Base-by-base conservation (phyloP, 2,888 invertebrate genomes). In the Phalera bucephala region DNA sequence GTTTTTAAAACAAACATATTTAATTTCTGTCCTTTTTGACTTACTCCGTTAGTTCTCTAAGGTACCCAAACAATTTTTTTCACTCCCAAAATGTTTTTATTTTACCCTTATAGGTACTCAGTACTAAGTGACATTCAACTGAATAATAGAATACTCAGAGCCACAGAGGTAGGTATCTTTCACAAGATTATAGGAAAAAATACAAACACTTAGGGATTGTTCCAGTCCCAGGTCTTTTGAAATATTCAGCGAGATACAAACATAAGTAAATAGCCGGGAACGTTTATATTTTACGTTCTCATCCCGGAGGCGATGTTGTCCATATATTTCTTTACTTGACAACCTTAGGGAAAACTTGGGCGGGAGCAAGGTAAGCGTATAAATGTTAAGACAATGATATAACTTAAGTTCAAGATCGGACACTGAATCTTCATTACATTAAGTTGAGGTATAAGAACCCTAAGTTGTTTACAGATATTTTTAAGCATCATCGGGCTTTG, bases 331-430 rank as follows among this genome's bases (percentile, higher is more conserved):
- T 27, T 15, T 40, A 36, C 27, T 44, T 48, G 49, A 40, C 50
- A 57, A 47, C 54, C 63, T 46, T 42, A 30, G 62, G 53, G 57
- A 50, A 49, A 45, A 52, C 42, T 30, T 11, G 33, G 34, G 53
- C 50, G 51, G 41, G 47, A 45, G 49, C 50, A 49, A 45, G 28
- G 40, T 51, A 52, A 45, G 52, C 45, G 36, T 29, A 44, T 41
- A 52, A 59, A 60, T 43, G 36, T 42, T 36, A 17, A 5, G 3
- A 3, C 5, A 3, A 17, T 17, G 3, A 3, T 17, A 17, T 17
- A 3, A 17, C 5, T 17, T 17, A 17, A 5, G 5, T 5, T 5
- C 3, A 17, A 17, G 17, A 5, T 3, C 3, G 5, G 3, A 17
- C 17, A 17, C 3, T 5, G 17, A 17, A 22, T 22, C 7, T 8